Conservation (phyloP, 2,113 vertebrate genomes). For the Podarcis cretensis region DNA sequence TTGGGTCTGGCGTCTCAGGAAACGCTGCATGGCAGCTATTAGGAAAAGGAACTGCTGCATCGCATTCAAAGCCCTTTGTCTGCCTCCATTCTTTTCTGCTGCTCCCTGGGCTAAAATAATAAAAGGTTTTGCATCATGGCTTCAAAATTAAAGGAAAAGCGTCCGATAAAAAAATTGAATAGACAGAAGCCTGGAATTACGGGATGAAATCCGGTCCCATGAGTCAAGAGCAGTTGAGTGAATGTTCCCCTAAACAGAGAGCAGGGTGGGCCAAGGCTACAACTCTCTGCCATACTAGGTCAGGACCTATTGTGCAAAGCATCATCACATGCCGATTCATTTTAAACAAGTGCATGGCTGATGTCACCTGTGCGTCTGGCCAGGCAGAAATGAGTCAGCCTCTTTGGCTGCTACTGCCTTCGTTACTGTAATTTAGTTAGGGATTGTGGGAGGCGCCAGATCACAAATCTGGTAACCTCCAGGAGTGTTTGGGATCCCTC, state of each 20-base stretch:
- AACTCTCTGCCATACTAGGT: background rate
- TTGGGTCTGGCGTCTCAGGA: background rate
- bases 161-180: background rate
- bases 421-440: no score
- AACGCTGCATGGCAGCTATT: background rate
- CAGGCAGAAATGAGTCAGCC: background rate
- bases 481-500: no score
- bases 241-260: background rate
- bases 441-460: no score
- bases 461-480: no score
- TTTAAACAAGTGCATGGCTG: background rate
- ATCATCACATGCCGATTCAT: background rate
- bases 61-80: background rate
- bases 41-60: background rate
- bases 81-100: background rate
- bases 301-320: background rate
- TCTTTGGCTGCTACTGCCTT: background rate
- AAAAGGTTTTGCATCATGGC: no score
- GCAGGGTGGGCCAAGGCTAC: background rate
- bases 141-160: background rate
- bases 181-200: background rate
- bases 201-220: background rate
- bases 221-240: background rate
- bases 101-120: background rate
- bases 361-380: background rate